phyloP scores from a whole-genome alignment of 2,797 vertebrate species.

The Melopsittacus undulatus region DNA sequence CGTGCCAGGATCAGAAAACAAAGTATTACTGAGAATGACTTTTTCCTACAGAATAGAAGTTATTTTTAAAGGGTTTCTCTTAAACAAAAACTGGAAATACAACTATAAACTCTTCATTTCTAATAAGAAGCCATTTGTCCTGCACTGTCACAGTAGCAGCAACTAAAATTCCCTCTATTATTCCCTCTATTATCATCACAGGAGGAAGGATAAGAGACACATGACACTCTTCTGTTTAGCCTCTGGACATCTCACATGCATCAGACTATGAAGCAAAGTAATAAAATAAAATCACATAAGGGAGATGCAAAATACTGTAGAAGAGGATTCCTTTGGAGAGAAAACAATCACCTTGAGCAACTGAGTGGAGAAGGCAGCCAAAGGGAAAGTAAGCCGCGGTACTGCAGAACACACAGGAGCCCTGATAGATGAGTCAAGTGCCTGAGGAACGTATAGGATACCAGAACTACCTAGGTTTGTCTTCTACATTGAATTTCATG shows the following conservation, averaged over 20 bases:
- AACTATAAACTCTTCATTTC: not conserved
- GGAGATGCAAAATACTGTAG: not conserved
- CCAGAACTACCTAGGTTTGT: not conserved
- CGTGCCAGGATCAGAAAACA: not conserved
- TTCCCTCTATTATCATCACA: not conserved
- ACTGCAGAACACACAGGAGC: not conserved
- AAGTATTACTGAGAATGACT: not conserved
- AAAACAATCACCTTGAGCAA: not conserved
- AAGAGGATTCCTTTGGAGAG: not conserved
- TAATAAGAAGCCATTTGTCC: not conserved
- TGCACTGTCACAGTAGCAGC: not conserved
- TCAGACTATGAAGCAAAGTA: not conserved
- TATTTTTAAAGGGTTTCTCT: not conserved
- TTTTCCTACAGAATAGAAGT: not conserved
- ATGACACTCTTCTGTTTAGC: not conserved
- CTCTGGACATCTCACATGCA: not conserved
- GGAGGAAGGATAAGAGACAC: not conserved
- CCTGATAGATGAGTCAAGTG: not conserved
- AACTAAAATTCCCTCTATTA: not conserved
- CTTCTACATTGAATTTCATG: not conserved
- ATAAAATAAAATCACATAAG: not conserved
- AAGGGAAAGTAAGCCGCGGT: fast-evolving
- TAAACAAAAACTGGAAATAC: not conserved
- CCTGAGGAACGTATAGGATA: not conserved
- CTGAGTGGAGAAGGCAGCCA: fast-evolving